Evolutionary conservation across 2,113 vertebrate species (phyloP).

Genomic region (Turdus rufiventris): DNA sequence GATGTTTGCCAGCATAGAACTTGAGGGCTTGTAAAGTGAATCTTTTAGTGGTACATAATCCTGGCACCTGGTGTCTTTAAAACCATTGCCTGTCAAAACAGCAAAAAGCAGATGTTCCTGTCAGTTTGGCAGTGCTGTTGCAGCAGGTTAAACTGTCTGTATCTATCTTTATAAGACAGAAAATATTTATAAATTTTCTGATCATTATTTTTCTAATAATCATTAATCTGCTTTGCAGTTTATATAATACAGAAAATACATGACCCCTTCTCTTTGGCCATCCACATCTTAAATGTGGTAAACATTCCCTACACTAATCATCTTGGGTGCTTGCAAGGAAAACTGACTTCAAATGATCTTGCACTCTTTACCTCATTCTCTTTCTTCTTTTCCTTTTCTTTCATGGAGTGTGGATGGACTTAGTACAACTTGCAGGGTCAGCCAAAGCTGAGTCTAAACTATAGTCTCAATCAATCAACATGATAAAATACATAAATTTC

Average conservation of each 20-base stretch:
- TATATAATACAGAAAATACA: not conserved
- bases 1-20: constrained; percentile 9
- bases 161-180: not conserved
- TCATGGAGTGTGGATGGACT: not conserved
- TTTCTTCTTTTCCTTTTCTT: not conserved
- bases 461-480: not conserved
- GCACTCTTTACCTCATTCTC: not conserved
- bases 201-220: constrained; percentile 24
- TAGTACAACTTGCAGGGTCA: not conserved
- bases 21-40: not conserved
- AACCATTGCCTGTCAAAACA: constrained; percentile 5
- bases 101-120: constrained; percentile 12
- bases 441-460: not conserved
- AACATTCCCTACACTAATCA: not conserved
- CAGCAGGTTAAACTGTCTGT: not conserved
- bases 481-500: not conserved
- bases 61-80: constrained; percentile 13
- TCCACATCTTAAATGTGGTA: not conserved
- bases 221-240: not conserved
- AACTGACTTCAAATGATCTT: not conserved
- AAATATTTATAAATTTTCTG: not conserved
- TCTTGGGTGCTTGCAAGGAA: not conserved
- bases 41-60: not conserved
- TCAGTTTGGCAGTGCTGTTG: not conserved
- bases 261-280: not conserved